A percentile compares a stretch with the other conserved stretches of the same genome.
Evolutionary conservation across 2,888 invertebrate genomes (phyloP).

Genomic region (Chorisops tibialis): DNA sequence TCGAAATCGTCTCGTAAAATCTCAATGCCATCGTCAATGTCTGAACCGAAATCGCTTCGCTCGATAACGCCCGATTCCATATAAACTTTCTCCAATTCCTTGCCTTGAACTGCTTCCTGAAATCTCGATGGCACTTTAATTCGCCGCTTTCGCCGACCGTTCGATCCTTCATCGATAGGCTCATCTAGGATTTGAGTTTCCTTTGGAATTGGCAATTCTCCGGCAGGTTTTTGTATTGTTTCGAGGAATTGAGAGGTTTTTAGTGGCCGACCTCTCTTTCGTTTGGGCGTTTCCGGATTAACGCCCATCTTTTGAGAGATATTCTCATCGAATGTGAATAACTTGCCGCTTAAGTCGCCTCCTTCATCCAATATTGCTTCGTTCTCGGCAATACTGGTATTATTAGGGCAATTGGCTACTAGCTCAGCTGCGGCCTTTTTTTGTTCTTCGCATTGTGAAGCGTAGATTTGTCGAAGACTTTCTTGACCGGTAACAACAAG

Average conservation of each 20-base stretch:
- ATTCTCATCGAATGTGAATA: constrained; percentile 59
- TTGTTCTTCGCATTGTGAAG: constrained; percentile 40
- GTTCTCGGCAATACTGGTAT: not conserved
- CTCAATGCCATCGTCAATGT: constrained; percentile 39
- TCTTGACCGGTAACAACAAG: constrained; percentile 67
- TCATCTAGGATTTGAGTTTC: constrained; percentile 41
- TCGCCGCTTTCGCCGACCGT: constrained; percentile 58
- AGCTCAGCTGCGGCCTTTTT: constrained; percentile 41
- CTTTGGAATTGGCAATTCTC: constrained; percentile 36
- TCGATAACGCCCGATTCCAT: constrained; percentile 69
- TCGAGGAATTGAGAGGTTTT: constrained; percentile 49
- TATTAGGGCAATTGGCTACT: constrained; percentile 4
- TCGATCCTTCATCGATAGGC: constrained; percentile 37
- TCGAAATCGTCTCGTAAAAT: constrained; percentile 31
- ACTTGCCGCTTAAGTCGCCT: not conserved
- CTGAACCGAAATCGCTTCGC: constrained; percentile 54
- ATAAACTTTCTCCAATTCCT: constrained; percentile 70
- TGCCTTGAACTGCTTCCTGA: constrained; percentile 65
- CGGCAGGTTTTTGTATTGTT: constrained; percentile 30
- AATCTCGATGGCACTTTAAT: constrained; percentile 65
- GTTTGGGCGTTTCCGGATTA: constrained; percentile 58
- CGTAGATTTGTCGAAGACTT: constrained; percentile 46
- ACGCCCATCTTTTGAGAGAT: constrained; percentile 40
- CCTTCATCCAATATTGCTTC: not conserved
- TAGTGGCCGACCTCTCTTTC: constrained; percentile 68